Conservation (phyloP, 1,140 invertebrate genomes). For the Notospermus geniculatus region DNA sequence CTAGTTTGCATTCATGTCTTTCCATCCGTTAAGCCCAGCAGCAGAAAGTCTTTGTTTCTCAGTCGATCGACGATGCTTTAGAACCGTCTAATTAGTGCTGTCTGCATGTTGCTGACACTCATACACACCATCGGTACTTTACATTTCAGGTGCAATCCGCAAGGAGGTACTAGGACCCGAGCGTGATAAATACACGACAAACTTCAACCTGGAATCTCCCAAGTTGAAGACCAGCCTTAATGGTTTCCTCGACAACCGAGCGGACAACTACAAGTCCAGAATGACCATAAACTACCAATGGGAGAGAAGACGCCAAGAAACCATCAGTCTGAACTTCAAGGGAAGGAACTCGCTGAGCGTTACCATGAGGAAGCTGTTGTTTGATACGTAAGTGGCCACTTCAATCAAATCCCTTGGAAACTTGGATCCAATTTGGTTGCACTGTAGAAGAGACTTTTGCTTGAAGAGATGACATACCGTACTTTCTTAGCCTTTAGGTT, state of each 20-base stretch:
- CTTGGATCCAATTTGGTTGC: too few relatives aligned
- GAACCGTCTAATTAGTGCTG: too few relatives aligned
- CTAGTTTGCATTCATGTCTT: too few relatives aligned
- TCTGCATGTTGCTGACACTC: too few relatives aligned
- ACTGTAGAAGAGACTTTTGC: too few relatives aligned
- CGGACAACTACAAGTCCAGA: not conserved
- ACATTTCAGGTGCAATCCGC: conserved; percentile 4
- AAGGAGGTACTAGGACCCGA: conserved; percentile 5
- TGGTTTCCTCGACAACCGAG: not conserved
- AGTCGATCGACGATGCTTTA: too few relatives aligned
- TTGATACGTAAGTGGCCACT: not conserved
- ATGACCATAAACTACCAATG: not conserved
- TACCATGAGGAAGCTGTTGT: not conserved
- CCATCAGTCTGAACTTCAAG: not conserved
- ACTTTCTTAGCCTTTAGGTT: not conserved
- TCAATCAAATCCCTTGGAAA: not conserved
- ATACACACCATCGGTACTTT: too few relatives aligned
- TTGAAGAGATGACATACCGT: not conserved
- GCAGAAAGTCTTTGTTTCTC: too few relatives aligned
- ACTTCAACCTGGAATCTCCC: conserved; percentile 9
- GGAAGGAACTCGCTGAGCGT: not conserved
- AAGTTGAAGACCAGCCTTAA: conserved; percentile 8
- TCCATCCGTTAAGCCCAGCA: too few relatives aligned
- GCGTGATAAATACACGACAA: conserved; percentile 8
- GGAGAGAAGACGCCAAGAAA: not conserved